phyloP scores from a whole-genome alignment of 1,140 invertebrate species.

The Cataglyphis hispanica region DNA sequence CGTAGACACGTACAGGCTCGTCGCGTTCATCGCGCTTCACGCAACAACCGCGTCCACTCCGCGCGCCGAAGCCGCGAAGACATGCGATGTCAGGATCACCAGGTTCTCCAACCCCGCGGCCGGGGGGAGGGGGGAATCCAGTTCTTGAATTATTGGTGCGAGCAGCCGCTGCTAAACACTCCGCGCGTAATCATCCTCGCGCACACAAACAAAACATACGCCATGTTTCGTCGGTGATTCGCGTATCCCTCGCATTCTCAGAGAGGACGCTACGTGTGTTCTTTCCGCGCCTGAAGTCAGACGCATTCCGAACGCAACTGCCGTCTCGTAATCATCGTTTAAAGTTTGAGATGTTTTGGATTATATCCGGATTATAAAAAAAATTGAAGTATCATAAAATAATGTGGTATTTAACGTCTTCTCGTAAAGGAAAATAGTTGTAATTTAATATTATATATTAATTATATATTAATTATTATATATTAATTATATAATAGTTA shows the following conservation, averaged over 20 bases:
- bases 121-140: no score
- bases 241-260: background rate
- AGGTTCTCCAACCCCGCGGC: background rate
- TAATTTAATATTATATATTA: no score
- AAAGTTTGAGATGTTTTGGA: no score
- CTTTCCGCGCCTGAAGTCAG: background rate
- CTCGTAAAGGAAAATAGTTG: no score
- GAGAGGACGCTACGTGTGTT: background rate
- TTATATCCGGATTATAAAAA: no score
- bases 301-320: background rate
- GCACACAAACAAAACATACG: conserved; percentile 83
- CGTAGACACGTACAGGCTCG: conserved; percentile 94
- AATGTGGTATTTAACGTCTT: no score
- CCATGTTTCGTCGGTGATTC: conserved; percentile 75
- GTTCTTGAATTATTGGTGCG: background rate
- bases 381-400: no score
- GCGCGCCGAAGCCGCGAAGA: conserved; percentile 8
- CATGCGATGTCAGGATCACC: conserved; percentile 13
- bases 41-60: background rate
- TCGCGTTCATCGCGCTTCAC: conserved; percentile 91
- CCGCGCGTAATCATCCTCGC: conserved; percentile 75
- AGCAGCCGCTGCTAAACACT: conserved; percentile 63
- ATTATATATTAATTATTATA: no score
- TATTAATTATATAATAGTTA: no score
- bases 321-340: background rate